Base-by-base conservation (phyloP, 2,888 invertebrate genomes). In the Dione vanillae region DNA sequence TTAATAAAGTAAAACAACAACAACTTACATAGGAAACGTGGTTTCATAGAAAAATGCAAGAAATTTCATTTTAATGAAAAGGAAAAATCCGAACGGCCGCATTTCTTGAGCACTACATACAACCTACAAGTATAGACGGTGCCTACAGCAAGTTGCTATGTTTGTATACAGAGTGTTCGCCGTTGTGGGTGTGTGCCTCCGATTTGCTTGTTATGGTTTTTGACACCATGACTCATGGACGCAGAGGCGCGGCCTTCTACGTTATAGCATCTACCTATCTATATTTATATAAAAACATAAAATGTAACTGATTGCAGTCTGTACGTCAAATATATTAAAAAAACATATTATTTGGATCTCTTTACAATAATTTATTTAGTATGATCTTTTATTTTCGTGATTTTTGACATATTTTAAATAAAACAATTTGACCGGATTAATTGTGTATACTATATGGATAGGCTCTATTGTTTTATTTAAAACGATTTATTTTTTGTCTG, bases 191-290 rank as follows among this genome's bases (percentile, higher is more conserved):
- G 64, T 51, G 49, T 20, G 49, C 51, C 49, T 14, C 67, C 71
- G 71, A 65, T 67, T 65, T 69, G 77, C 76, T 75, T 76, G 75
- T 70, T 71, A 69, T 72, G 74, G 76, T 70, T 77, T 76, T 78
- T 76, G 78, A 77, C 77, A 72, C 65, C 62, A 65, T 74, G 77
- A 77, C 68, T 78, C 77, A 76, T 64, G 65, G 62, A 56, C 43
- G 61, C 62, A 62, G 61, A 70, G 67, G 70, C 61, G 70, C 67
- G 67, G 70, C 54, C 35, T 54, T 62, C 35, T 20, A 35, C 56
- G 37, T 37, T 40, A 54, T 54, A n/a, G 12, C 0, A 40, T n/a
- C 11, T 49, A 49, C 6, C 11, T 47, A 16, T 47, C 27, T 3
- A 16, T 47, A 9, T 3, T n/a, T 19, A 16, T 9, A 16, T 16